Percentiles rank a stretch among this genome's conserved stretches.
phyloP scores from a whole-genome alignment of 2,888 invertebrate species.

The Caenorhabditis auriculariae region DNA sequence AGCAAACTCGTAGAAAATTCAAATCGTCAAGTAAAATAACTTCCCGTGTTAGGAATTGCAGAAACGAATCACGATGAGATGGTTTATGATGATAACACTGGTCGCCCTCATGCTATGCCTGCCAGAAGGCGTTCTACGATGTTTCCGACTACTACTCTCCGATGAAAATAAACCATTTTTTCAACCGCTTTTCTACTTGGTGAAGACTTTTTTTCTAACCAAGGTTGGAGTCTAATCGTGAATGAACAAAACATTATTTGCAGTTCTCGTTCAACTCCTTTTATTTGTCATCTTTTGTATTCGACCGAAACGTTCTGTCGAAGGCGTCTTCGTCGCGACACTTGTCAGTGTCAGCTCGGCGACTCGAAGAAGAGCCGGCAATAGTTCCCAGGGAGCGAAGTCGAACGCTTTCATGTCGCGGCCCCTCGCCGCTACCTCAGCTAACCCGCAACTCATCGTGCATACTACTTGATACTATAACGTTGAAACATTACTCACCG shows the following conservation, averaged over 20 bases:
- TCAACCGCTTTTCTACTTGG: slow-evolving; percentile 20
- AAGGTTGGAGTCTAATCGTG: slow-evolving; percentile 16
- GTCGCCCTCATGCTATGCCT: slow-evolving; percentile 38
- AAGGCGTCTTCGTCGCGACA: slow-evolving; percentile 57
- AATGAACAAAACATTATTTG: slow-evolving; percentile 7
- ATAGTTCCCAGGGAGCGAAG: slow-evolving; percentile 48
- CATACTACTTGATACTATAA: too few relatives aligned
- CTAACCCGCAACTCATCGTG: slow-evolving; percentile 42
- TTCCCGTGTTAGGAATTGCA: background rate
- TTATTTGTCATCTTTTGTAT: slow-evolving; percentile 54
- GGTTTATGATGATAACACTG: slow-evolving; percentile 51
- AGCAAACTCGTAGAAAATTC: too few relatives aligned
- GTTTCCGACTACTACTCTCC: slow-evolving; percentile 15
- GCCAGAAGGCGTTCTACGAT: slow-evolving; percentile 47
- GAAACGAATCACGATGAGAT: slow-evolving; percentile 24
- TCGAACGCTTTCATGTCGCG: slow-evolving; percentile 47
- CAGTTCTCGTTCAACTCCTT: slow-evolving; percentile 59
- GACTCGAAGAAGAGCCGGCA: slow-evolving; percentile 48
- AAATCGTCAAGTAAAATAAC: background rate
- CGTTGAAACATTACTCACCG: too few relatives aligned
- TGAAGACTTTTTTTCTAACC: slow-evolving; percentile 28
- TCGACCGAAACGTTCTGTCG: slow-evolving; percentile 52
- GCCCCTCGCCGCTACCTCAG: slow-evolving; percentile 38
- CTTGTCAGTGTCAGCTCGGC: slow-evolving; percentile 37
- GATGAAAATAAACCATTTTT: slow-evolving; percentile 7